phyloP scores from a whole-genome alignment of 2,113 vertebrate species.

The Dolichallabes microphthalmus region DNA sequence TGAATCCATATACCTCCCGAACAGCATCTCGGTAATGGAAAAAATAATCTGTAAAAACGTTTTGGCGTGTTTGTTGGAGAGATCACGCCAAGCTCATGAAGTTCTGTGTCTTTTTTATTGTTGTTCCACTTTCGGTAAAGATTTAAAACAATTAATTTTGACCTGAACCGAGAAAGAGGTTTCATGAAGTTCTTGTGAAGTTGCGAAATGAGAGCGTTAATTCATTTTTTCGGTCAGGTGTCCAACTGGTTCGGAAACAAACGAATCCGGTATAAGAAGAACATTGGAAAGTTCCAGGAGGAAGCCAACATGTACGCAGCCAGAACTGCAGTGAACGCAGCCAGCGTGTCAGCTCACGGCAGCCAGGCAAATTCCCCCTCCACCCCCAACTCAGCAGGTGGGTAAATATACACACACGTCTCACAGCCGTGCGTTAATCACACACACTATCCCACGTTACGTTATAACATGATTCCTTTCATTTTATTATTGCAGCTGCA shows the following conservation, averaged over 20 bases:
- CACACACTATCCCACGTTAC: not conserved
- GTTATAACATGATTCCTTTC: not conserved
- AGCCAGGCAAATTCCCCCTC: conserved; percentile 99
- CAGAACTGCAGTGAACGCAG: conserved; percentile 96
- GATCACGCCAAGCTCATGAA: not conserved
- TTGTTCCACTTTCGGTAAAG: not conserved
- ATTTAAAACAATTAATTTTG: not conserved
- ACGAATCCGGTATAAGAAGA: conserved; percentile 99
- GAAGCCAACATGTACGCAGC: conserved; percentile 99
- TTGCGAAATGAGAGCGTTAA: not conserved
- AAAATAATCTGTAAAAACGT: not conserved
- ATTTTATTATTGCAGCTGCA: conserved; percentile 9
- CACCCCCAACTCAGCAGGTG: conserved; percentile 99
- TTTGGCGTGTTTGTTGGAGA: not conserved
- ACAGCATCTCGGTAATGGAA: not conserved
- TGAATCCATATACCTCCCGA: not conserved
- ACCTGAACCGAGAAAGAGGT: not conserved
- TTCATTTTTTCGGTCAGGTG: conserved; percentile 75
- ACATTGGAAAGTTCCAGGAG: conserved; percentile 99
- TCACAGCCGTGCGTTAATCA: conserved; percentile 48
- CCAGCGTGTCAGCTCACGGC: conserved; percentile 96
- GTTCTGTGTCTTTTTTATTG: not conserved
- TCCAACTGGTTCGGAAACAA: conserved; percentile 99
- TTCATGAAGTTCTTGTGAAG: not conserved
- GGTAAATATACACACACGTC: conserved; percentile 64